These are phyloP conservation scores for Momotus momota DNA, from an alignment of 2,797 vertebrate species.

Conservation along the genomic window DNA sequence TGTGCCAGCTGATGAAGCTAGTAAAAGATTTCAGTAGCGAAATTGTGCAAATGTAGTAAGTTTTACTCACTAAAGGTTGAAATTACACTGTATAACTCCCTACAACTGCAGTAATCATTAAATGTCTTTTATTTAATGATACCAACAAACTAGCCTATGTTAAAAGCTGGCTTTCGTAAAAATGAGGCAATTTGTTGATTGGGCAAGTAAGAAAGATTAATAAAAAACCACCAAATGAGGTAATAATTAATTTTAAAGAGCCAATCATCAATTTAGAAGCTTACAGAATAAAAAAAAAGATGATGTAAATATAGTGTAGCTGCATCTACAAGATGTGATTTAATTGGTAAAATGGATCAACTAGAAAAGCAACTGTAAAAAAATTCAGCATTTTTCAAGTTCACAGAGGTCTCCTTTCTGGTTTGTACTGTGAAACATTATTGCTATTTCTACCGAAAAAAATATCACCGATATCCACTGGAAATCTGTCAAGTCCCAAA, in stretches of 20 bases:
- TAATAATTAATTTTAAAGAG: conserved; percentile 38
- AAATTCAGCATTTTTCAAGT: not conserved
- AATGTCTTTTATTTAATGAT: conserved; percentile 24
- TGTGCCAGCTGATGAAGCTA: not conserved
- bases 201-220: conserved; percentile 1
- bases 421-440: not conserved
- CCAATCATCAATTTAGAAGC: not conserved
- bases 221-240: not conserved
- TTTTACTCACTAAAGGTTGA: conserved; percentile 25
- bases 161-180: conserved; percentile 43
- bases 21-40: conserved; percentile 22
- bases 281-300: not conserved
- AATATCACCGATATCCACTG: not conserved
- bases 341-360: conserved; percentile 24
- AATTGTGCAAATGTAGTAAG: not conserved
- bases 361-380: not conserved
- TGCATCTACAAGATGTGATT: conserved; percentile 9
- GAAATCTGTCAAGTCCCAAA: not conserved
- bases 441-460: not conserved
- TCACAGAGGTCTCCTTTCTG: not conserved
- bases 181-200: conserved; percentile 18
- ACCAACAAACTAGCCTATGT: not conserved
- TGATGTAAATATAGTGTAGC: not conserved
- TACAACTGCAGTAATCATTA: conserved; percentile 30
- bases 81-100: conserved; percentile 5